These are phyloP conservation scores for Ophion slaviceki DNA, from an alignment of 2,888 invertebrate genomes.

Conservation along the genomic window DNA sequence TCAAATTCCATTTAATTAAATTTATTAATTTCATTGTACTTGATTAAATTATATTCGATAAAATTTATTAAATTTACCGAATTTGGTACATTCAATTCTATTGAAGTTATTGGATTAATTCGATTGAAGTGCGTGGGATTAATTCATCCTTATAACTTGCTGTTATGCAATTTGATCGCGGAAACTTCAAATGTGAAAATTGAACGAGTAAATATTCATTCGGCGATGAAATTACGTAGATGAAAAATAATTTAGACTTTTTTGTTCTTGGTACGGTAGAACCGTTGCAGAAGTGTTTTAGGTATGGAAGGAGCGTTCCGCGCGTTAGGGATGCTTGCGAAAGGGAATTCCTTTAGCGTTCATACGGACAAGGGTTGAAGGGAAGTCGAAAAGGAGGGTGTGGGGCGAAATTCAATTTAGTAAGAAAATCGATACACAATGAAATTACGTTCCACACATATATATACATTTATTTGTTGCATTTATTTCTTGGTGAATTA, in stretches of 20 bases:
- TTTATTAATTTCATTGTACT: too few relatives aligned
- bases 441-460: background rate
- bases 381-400: slow-evolving; percentile 20
- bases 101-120: too few relatives aligned
- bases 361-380: background rate
- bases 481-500: background rate
- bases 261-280: background rate
- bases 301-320: background rate
- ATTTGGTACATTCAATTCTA: too few relatives aligned
- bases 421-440: slow-evolving; percentile 26
- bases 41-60: background rate
- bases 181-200: background rate
- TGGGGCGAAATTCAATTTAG: background rate
- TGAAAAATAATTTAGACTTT: background rate
- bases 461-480: background rate
- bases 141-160: too few relatives aligned
- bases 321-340: background rate
- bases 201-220: background rate
- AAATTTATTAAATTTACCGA: background rate
- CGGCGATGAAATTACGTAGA: background rate
- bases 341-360: background rate
- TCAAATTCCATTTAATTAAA: background rate
- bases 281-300: background rate
- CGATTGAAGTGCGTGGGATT: too few relatives aligned
- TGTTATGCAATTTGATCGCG: too few relatives aligned